phyloP scores from a whole-genome alignment of 2,888 invertebrate species.

The Geophilus truncorum region DNA sequence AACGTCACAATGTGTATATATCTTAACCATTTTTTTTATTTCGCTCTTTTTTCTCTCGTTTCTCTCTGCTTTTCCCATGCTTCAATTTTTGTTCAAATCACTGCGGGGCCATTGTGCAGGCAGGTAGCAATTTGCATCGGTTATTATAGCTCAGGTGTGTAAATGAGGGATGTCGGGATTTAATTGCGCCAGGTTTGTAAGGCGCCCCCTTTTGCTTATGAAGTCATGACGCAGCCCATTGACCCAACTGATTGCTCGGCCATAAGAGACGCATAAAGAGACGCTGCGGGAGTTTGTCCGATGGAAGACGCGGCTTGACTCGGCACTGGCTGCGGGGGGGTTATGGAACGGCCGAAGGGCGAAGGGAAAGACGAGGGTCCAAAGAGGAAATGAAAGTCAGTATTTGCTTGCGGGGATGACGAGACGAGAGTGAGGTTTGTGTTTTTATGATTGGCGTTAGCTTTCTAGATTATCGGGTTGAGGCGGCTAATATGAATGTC shows the following conservation, averaged over 20 bases:
- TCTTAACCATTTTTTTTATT: not conserved
- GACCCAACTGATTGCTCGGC: not conserved
- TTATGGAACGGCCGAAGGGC: not conserved
- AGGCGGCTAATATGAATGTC: not conserved
- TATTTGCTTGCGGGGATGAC: not conserved
- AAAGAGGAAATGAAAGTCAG: not conserved
- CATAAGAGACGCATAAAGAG: not conserved
- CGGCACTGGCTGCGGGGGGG: not conserved
- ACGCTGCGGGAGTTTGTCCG: not conserved
- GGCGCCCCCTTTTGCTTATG: not conserved
- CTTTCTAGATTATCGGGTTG: not conserved
- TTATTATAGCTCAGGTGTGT: not conserved
- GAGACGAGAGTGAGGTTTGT: not conserved
- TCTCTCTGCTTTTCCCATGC: not conserved
- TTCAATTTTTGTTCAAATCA: not conserved
- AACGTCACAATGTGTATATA: slow-evolving; percentile 28
- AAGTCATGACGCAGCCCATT: not conserved
- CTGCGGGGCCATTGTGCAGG: not conserved
- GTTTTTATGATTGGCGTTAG: not conserved
- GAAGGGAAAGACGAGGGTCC: not conserved
- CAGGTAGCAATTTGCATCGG: not conserved
- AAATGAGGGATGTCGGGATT: not conserved
- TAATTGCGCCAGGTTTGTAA: not conserved
- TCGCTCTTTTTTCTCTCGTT: not conserved
- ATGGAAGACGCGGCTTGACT: not conserved